Evolutionary conservation across 1,140 invertebrate species (phyloP).

Genomic region (Drosophila nikananu): DNA sequence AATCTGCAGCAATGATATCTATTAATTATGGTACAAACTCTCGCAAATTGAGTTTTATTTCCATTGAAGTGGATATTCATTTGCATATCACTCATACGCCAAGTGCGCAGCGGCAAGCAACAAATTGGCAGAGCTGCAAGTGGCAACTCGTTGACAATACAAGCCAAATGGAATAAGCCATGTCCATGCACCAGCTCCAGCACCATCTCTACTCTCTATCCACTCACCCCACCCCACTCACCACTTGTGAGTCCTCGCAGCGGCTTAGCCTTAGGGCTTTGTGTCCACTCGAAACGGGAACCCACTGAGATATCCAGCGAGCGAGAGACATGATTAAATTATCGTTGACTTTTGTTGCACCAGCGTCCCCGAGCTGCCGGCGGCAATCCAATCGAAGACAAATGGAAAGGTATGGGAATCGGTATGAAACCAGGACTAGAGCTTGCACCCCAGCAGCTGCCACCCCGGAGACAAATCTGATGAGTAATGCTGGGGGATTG

Average conservation of each 20-base stretch:
- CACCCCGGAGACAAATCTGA: slow-evolving; percentile 21
- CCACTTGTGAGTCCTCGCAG: slow-evolving; percentile 11
- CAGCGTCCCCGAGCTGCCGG: slow-evolving; percentile 10
- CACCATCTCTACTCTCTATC: too few species aligned
- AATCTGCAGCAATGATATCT: slow-evolving; percentile 54
- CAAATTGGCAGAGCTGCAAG: slow-evolving; percentile 41
- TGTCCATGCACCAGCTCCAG: not conserved
- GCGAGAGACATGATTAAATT: slow-evolving; percentile 47
- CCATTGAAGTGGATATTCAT: slow-evolving; percentile 40
- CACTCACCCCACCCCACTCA: too few species aligned
- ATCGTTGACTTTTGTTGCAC: slow-evolving; percentile 53
- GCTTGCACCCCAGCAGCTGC: not conserved
- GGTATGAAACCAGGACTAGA: not conserved
- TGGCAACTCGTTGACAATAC: slow-evolving; percentile 45
- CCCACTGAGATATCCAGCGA: slow-evolving; percentile 20
- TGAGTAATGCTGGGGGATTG: slow-evolving; percentile 22
- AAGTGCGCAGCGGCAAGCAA: slow-evolving; percentile 26
- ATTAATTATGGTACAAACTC: slow-evolving; percentile 52
- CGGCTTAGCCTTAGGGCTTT: slow-evolving; percentile 40
- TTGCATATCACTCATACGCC: slow-evolving; percentile 55
- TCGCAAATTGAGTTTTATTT: slow-evolving; percentile 51
- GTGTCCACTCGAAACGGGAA: slow-evolving; percentile 16
- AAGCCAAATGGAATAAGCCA: slow-evolving; percentile 36
- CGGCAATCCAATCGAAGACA: slow-evolving; percentile 41
- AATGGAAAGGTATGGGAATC: slow-evolving; percentile 13